These are phyloP conservation scores for Montipora capitata DNA, from an alignment of 92 coral and sea anemone species.

Conservation along the genomic window DNA sequence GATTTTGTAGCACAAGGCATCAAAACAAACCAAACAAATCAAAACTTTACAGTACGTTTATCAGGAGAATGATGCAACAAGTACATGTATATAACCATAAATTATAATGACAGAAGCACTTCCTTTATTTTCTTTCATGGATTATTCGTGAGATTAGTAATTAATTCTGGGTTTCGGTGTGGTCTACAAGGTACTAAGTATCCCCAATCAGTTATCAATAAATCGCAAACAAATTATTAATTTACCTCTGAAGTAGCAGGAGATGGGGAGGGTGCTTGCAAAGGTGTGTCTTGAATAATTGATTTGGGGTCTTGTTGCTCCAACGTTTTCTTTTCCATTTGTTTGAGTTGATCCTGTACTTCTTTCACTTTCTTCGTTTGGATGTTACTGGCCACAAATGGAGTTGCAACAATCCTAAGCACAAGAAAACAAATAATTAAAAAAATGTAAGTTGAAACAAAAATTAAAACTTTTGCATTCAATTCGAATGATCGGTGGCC, in stretches of 20 bases:
- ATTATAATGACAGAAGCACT: no score
- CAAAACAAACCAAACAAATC: no score
- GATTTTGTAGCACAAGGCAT: no score
- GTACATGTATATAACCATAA: no score
- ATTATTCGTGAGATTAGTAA: no score
- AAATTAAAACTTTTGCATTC: no score
- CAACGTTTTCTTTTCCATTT: constrained; percentile 48
- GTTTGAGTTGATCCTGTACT: constrained; percentile 73
- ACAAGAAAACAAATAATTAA: not conserved
- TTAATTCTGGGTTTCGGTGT: no score
- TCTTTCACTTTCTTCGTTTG: constrained; percentile 69
- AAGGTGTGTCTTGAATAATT: constrained; percentile 3
- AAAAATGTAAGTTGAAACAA: no score
- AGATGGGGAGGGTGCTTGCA: constrained; percentile 51
- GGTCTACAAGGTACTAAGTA: not conserved
- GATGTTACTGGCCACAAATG: constrained; percentile 58
- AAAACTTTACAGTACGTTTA: no score
- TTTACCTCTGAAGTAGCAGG: constrained; percentile 20
- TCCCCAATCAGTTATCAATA: not conserved
- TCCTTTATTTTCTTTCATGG: no score
- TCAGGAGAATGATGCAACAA: no score
- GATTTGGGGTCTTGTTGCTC: not conserved
- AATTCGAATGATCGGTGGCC: no score
- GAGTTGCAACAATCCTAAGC: constrained; percentile 77
- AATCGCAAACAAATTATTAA: not conserved